Evolutionary conservation across 1,140 invertebrate species (phyloP).

Genomic region (Ceratina japonica): DNA sequence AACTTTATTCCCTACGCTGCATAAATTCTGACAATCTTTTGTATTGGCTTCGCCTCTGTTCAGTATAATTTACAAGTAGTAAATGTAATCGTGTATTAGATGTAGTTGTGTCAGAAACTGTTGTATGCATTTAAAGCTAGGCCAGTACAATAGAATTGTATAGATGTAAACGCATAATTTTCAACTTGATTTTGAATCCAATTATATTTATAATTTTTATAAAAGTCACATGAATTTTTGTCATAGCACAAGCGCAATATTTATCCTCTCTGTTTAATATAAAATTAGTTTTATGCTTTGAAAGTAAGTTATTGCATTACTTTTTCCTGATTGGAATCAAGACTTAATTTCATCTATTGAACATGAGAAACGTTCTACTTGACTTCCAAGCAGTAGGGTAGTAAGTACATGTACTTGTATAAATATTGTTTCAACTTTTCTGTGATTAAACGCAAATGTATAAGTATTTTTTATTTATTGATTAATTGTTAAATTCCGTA

Average conservation of each 20-base stretch:
- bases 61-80: not conserved
- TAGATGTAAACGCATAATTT: conserved; percentile 22
- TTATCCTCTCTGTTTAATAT: not conserved
- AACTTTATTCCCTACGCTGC: not conserved
- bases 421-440: conserved; percentile 29
- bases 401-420: conserved; percentile 30
- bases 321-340: no score
- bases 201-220: conserved; percentile 22
- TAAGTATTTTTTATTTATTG: conserved; percentile 26
- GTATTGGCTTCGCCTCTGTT: conserved; percentile 14
- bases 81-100: not conserved
- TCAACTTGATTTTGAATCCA: conserved; percentile 8
- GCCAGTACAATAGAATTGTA: conserved; percentile 17
- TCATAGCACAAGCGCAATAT: conserved; percentile 14
- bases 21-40: conserved; percentile 12
- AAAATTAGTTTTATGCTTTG: not conserved
- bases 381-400: conserved; percentile 2
- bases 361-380: conserved; percentile 1
- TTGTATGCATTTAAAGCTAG: not conserved
- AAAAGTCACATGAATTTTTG: conserved; percentile 19
- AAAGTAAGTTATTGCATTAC: no score
- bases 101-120: not conserved
- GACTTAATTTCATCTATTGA: not conserved
- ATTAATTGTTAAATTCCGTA: conserved; percentile 8
- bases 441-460: conserved; percentile 25